Evolutionary conservation across 2,888 invertebrate species (phyloP), one percentile per base, ranked within the genome.

Genomic region (Eulithis testata): DNA sequence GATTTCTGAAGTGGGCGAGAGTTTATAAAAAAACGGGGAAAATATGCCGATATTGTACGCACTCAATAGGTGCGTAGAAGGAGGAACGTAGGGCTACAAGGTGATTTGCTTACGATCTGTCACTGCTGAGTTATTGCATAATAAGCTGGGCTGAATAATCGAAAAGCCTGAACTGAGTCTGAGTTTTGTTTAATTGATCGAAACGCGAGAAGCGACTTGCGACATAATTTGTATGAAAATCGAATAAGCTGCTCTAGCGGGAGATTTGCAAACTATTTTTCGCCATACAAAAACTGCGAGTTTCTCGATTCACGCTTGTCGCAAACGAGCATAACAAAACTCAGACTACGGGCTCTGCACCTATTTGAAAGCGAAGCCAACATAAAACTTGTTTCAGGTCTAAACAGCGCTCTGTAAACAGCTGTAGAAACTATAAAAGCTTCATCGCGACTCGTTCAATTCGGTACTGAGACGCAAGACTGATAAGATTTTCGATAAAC

Each of bases 21-120:
- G 81, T 84, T 85, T 84, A 87, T 87, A 87, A 87, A 85, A 85
- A 86, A 86, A 79, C 65, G 61, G 65, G 69, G 58, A 52, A 70
- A 73, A 68, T 66, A 70, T 69, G 70, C 68, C 70, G 70, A 71
- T 70, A 66, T 70, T 66, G 69, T 68, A 66, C 71, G 70, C 71
- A 66, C 71, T 73, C 70, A 67, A 71, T 69, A 74, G 72, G 63
- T 12, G 53, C 73, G 63, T 12, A 57, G 58, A 21, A 49, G 52
- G 57, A 37, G 55, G 57, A 56, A 55, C n/a, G 56, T 44, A 70
- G 69, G 71, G 70, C 72, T 79, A 73, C 79, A 76, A 78, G 70
- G 73, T 72, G 72, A 70, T 68, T 71, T 70, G 70, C 72, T 74
- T 65, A 70, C 63, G 73, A 79, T 69, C 67, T 66, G 69, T 71